Base-by-base conservation (phyloP, 2,113 vertebrate genomes). In the Trematocara variabile region DNA sequence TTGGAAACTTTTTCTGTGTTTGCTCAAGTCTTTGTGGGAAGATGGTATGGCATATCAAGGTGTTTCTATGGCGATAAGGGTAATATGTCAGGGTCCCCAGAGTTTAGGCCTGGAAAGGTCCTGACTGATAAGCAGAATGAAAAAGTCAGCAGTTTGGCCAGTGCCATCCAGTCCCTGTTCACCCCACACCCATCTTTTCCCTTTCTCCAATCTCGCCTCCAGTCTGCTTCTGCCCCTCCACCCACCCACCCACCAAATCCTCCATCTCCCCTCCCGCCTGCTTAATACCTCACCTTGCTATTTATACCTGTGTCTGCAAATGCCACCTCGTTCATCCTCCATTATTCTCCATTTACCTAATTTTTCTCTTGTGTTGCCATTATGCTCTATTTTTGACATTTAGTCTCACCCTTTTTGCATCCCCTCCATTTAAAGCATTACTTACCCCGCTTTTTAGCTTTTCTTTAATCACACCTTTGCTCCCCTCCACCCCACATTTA, bases 81-180 rank as follows among this genome's bases (percentile, higher is more conserved):
- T 90, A 94, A 94, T 90, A 86, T 93, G 93, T 91, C 92, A 86
- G 84, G 91, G 87, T 92, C 90, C 82, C 78, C 13, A 75, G 82
- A 93, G 82, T 91, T 86, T 91, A 91, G 91, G 81, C 81, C 86
- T 89, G 84, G 83, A 95, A 94, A 95, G 94, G 93, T 94, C 93
- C 86, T 91, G 86, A 86, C 89, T 92, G 94, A 96, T 85, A 80
- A 95, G 92, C 54, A 70, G 90, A 94, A 96, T 93, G 83, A 89
- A 82, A 92, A 85, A 94, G 88, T 94, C 94, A 96, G 90, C 94
- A 96, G 94, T 92, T 93, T 89, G 94, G 92, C 93, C 86, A 80
- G 83, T 80, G 94, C 90, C 91, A 88, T 93, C 91, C 93, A 73
- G 80, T 92, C 87, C 88, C 77, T 89, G 85, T 92, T 91, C 63